phyloP scores from a whole-genome alignment of 1,140 invertebrate genomes.

The Nymphalis io region DNA sequence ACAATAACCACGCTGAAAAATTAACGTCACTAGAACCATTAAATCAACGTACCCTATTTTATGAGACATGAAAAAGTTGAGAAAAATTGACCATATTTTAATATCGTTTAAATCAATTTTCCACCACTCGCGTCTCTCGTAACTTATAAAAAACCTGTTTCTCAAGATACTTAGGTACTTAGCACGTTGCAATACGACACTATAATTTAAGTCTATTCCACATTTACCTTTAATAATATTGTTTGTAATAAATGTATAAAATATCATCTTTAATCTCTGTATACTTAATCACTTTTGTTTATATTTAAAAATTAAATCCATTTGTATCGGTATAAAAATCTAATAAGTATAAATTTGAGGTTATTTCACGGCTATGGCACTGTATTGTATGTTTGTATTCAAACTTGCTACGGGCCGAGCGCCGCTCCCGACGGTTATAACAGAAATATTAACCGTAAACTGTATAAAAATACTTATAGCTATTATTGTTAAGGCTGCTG shows the following conservation, averaged over 20 bases:
- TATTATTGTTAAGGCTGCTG: constrained; percentile 78
- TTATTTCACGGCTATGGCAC: constrained; percentile 77
- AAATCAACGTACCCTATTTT: constrained; percentile 40
- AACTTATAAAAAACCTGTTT: constrained; percentile 55
- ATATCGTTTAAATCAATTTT: constrained; percentile 36
- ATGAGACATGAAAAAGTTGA: constrained; percentile 34
- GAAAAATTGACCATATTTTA: constrained; percentile 38
- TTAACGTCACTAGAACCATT: constrained; percentile 46
- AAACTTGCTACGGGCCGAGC: constrained; percentile 70
- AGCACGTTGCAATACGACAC: constrained; percentile 64
- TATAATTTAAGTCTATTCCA: constrained; percentile 78
- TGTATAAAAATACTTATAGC: constrained; percentile 80
- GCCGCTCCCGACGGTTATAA: constrained; percentile 52
- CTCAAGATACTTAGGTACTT: constrained; percentile 60
- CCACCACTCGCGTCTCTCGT: constrained; percentile 44
- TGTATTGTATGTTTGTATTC: constrained; percentile 74
- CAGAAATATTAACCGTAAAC: constrained; percentile 56
- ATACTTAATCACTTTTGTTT: constrained; percentile 80
- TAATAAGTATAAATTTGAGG: constrained; percentile 80
- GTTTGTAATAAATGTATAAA: constrained; percentile 81
- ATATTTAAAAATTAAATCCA: constrained; percentile 81
- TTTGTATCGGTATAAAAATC: constrained; percentile 81
- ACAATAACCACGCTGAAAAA: constrained; percentile 61
- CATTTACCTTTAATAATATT: constrained; percentile 79
- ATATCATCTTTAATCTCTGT: constrained; percentile 81